Conservation (phyloP, 2,113 vertebrate genomes). For the Nasalis larvatus region DNA sequence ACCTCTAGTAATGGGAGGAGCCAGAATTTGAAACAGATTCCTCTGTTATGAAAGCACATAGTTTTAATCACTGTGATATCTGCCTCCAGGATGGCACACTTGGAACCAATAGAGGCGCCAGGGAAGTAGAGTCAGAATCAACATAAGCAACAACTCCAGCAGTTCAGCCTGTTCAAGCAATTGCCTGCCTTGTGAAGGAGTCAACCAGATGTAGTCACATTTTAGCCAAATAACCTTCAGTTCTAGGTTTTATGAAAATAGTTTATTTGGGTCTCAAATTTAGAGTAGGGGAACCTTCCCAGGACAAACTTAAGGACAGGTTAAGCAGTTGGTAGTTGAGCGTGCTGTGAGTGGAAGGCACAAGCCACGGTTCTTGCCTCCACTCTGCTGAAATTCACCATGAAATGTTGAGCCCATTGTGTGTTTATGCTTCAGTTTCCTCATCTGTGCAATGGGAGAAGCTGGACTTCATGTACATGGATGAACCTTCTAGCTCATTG, state of each 20-base stretch:
- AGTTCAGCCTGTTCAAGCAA: not conserved
- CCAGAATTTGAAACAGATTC: not conserved
- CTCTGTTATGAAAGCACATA: not conserved
- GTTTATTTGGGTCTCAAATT: not conserved
- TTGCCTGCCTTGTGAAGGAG: not conserved
- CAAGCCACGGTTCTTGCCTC: not conserved
- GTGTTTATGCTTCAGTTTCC: not conserved
- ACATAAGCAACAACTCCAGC: accelerated
- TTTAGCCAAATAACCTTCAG: not conserved
- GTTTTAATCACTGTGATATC: not conserved
- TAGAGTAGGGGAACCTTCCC: not conserved
- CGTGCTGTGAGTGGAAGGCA: not conserved
- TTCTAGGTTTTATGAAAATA: not conserved
- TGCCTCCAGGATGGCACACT: not conserved
- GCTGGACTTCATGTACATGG: not conserved
- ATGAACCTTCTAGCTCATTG: not conserved
- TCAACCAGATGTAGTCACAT: no score
- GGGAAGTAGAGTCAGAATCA: not conserved
- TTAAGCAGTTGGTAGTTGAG: not conserved
- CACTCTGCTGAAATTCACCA: not conserved
- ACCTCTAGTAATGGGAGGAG: not conserved
- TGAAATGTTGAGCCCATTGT: not conserved
- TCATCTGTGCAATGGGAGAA: not conserved
- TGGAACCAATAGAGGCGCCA: not conserved
- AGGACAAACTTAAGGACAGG: not conserved